phyloP scores from a whole-genome alignment of 2,113 vertebrate species.

The Callaeas wilsoni region DNA sequence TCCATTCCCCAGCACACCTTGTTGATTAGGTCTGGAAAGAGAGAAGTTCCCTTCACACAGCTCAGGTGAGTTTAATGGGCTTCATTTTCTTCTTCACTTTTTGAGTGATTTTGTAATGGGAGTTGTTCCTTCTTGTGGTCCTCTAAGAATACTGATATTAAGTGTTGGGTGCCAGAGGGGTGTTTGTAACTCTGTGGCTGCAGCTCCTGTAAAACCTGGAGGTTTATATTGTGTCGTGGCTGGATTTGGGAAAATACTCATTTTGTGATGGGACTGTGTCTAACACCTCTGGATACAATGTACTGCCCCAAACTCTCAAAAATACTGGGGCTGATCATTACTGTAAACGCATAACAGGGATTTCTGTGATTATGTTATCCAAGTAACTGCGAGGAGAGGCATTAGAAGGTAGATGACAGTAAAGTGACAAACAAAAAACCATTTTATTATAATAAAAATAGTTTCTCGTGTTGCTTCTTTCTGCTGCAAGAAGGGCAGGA shows the following conservation, averaged over 20 bases:
- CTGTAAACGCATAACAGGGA: background rate
- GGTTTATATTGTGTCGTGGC: background rate
- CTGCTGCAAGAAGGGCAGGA: background rate
- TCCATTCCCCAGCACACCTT: background rate
- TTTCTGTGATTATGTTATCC: background rate
- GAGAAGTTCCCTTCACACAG: background rate
- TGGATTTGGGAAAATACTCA: background rate
- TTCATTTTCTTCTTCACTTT: background rate
- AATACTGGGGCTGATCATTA: background rate
- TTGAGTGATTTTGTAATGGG: background rate
- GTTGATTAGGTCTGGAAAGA: background rate
- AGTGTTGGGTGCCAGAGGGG: background rate
- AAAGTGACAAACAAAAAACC: background rate
- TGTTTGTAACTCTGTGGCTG: background rate
- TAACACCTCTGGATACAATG: background rate
- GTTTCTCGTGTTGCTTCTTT: background rate
- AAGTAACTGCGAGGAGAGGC: background rate
- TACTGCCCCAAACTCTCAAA: background rate
- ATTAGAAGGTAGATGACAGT: background rate
- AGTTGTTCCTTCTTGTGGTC: background rate
- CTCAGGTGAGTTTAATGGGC: background rate
- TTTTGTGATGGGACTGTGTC: background rate
- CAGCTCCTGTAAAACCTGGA: background rate
- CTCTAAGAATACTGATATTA: background rate
- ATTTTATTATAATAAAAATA: background rate